Evolutionary conservation across 1,140 invertebrate genomes (phyloP), one percentile per base, ranked within the genome.

Genomic region (Ceratoteleas bidentatus): DNA sequence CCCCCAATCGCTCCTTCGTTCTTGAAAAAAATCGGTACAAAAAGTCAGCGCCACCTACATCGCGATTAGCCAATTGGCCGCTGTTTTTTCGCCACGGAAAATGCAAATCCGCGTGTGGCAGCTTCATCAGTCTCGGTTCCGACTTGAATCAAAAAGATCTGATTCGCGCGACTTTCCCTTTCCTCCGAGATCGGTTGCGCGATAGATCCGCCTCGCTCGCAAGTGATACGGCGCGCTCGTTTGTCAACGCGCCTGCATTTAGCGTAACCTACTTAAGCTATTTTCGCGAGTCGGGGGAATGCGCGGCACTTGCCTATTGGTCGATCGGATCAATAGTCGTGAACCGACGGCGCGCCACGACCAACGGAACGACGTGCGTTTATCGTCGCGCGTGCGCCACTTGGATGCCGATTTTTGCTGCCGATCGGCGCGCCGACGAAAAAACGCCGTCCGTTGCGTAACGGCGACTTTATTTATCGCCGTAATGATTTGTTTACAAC

Each of bases 121-220:
- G 61, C 45, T 33, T 62, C 68, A 66, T 60, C 50, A 32, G 15
- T 56, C n/a, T 50, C 73, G 9, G 61, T 49, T 74, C n/a, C n/a
- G 32, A 62, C 38, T 76, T 74, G n/a, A 58, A 73, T 72, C 57
- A 64, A 64, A 74, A 68, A 36, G 74, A 76, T 84, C 58, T 80
- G 83, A 85, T 80, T 85, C 73, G 83, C 40, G 68, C 73, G 50
- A 82, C 58, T 73, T 82, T 83, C 84, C 80, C 76, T 81, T 83
- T 77, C 81, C 80, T 45, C 57, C 24, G 24, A 73, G 80, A 85
- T 83, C 56, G 52, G 52, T 72, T 77, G 76, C 76, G 66, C 66
- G 79, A 82, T 85, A 78, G 80, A 83, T 83, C 76, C 84, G 81
- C 77, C 84, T 84, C 72, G 64, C n/a, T 33, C 43, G 68, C 40